Evolutionary conservation across 2,888 invertebrate genomes (phyloP).

Genomic region (Catonia carolina): DNA sequence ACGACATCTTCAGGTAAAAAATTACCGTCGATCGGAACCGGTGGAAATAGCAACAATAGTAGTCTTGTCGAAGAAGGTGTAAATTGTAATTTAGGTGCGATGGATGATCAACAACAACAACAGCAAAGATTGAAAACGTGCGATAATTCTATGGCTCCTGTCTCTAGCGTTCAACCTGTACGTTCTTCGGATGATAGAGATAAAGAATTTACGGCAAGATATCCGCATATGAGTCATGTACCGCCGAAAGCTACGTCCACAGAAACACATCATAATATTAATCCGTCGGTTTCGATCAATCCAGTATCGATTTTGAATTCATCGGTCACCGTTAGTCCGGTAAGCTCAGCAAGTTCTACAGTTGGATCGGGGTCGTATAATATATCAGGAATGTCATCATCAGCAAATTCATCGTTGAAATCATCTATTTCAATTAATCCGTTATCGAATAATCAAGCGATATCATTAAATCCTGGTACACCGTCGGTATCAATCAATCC

Average conservation of each 20-base stretch:
- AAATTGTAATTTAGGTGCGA: background rate
- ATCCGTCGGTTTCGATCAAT: background rate
- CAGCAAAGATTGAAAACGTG: too few species aligned
- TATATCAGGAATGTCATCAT: conserved; percentile 5
- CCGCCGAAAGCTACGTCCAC: too few species aligned
- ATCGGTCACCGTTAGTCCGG: conserved; percentile 10
- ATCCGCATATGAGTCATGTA: too few species aligned
- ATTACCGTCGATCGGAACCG: background rate
- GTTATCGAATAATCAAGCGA: background rate
- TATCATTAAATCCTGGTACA: conserved; percentile 1
- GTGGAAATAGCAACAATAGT: background rate
- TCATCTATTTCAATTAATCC: conserved; percentile 4
- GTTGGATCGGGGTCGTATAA: conserved; percentile 2
- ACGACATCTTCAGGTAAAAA: background rate
- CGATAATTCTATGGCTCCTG: too few species aligned
- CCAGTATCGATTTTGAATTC: background rate
- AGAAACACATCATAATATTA: background rate
- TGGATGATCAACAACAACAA: too few species aligned
- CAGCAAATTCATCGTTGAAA: background rate
- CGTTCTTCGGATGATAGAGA: too few species aligned
- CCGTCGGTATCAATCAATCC: conserved; percentile 6
- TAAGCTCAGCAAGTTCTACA: background rate
- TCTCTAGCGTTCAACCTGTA: too few species aligned
- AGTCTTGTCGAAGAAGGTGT: conserved; percentile 4
- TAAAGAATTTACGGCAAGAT: too few species aligned